Base-by-base conservation (phyloP, 2,888 invertebrate species). In the Danaus chrysippus region DNA sequence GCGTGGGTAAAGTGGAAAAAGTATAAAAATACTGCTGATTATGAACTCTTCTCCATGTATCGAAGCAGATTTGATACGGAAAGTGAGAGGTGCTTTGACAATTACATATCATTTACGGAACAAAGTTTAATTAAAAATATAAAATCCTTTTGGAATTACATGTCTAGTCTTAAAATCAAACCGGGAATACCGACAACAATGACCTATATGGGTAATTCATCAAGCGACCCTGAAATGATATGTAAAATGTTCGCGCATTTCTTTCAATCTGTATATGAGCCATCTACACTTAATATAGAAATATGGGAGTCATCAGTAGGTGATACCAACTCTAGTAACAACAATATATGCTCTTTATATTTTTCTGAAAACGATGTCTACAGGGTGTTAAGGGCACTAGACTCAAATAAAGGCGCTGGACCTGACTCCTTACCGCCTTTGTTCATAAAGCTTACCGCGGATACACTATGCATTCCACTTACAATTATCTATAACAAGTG, bases 401-500 rank as follows among this genome's bases (percentile, higher is more conserved):
- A 59, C 43, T n/a, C 41, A 8, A 17, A 43, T 9, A 59, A 59
- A 34, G 13, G 54, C 11, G 43, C 59, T 5, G 59, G 54, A 0
- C 42, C 19, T 13, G 54, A 59, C 43, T n/a, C 43, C 23, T 23
- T 54, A 13, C 53, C 54, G 9, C 59, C 53, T n/a, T n/a, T 17
- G 19, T 54, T 59, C 42, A n/a, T 53, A 9, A 53, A 42, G 10
- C 13, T 12, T n/a, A 41, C 43, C 12, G 42, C 42, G 12, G 12
- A 59, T 9, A 12, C 11, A 41, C 9, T 42, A 3, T 42, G 42
- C 23, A 54, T 43, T 10, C 23, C 43, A 8, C 13, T 53, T 2
- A 3, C 12, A 19, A 46, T 15, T 2, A 58, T 58, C 12, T 59
- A 19, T 54, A 54, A 59, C 13, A 54, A 43, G 42, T 59, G n/a